These are phyloP conservation scores for Seriola rivoliana DNA, from an alignment of 2,113 vertebrate species.

Conservation along the genomic window DNA sequence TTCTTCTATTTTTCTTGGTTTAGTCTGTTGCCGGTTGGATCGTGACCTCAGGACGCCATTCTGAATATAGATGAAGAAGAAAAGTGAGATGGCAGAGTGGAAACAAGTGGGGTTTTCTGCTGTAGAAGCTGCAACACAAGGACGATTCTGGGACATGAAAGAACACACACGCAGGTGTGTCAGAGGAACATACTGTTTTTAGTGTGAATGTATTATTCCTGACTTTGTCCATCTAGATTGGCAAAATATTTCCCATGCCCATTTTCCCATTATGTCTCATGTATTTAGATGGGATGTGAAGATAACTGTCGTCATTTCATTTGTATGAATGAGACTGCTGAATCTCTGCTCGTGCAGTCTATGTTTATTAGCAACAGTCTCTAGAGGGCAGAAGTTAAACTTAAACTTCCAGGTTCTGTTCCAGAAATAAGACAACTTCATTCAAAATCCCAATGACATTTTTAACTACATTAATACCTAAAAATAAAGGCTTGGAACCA, in stretches of 20 bases:
- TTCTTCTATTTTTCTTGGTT: constrained; percentile 24
- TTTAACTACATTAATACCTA: neutral
- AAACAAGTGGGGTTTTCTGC: neutral
- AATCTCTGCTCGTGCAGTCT: neutral
- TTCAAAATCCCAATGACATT: no score
- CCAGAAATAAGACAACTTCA: no score
- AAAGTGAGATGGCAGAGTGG: neutral
- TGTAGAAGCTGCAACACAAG: neutral
- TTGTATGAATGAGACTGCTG: neutral
- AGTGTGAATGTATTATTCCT: neutral
- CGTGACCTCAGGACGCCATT: constrained; percentile 26
- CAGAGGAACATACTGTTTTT: neutral
- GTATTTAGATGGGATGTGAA: neutral
- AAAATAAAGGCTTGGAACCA: neutral
- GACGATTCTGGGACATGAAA: neutral
- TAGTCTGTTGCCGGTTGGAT: neutral
- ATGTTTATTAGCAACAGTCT: neutral
- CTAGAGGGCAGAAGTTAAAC: no score
- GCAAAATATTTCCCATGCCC: neutral
- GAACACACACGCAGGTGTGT: neutral
- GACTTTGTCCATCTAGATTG: neutral
- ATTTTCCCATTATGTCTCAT: neutral
- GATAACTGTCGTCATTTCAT: no score
- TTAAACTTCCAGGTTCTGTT: no score
- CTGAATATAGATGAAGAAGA: constrained; percentile 33